Conservation (phyloP, 2,888 invertebrate genomes). For the Agrilus mali region DNA sequence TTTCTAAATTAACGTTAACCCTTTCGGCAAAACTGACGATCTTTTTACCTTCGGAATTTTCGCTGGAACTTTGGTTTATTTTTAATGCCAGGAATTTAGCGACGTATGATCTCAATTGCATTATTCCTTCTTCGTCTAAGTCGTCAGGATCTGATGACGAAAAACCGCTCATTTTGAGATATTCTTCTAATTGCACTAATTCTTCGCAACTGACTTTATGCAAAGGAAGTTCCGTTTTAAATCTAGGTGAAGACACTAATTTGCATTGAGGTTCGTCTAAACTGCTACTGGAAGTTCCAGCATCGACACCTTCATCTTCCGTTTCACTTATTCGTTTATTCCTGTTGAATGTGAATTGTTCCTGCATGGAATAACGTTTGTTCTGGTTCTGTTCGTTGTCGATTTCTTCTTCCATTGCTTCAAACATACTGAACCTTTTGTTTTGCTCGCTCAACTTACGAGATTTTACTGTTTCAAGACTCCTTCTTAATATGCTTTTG, state of each 20-base stretch:
- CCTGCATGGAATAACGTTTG: conserved; percentile 64
- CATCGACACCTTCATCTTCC: conserved; percentile 49
- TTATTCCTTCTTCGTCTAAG: conserved; percentile 55
- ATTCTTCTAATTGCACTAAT: conserved; percentile 56
- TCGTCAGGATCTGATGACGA: conserved; percentile 54
- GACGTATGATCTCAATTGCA: conserved; percentile 57
- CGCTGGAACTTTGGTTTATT: conserved; percentile 54
- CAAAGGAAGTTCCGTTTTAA: conserved; percentile 21
- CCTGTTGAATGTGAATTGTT: conserved; percentile 45
- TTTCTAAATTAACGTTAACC: conserved; percentile 39
- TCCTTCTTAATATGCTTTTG: conserved; percentile 57
- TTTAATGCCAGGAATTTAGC: conserved; percentile 57
- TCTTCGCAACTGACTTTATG: conserved; percentile 45
- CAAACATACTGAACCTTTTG: conserved; percentile 72
- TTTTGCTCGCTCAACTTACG: conserved; percentile 37
- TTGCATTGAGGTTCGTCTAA: conserved; percentile 40
- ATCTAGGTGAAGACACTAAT: conserved; percentile 38
- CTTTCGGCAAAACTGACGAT: conserved; percentile 66
- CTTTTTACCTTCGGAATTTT: conserved; percentile 51
- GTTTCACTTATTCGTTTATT: conserved; percentile 33
- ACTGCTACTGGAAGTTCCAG: conserved; percentile 40
- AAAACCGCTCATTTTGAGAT: conserved; percentile 56
- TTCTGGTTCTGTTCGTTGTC: conserved; percentile 33
- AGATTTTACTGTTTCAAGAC: conserved; percentile 40
- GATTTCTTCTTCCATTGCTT: conserved; percentile 44